Evolutionary conservation across 2,113 vertebrate genomes (phyloP), one percentile per base, ranked within the genome.

Genomic region (Grallaria varia): DNA sequence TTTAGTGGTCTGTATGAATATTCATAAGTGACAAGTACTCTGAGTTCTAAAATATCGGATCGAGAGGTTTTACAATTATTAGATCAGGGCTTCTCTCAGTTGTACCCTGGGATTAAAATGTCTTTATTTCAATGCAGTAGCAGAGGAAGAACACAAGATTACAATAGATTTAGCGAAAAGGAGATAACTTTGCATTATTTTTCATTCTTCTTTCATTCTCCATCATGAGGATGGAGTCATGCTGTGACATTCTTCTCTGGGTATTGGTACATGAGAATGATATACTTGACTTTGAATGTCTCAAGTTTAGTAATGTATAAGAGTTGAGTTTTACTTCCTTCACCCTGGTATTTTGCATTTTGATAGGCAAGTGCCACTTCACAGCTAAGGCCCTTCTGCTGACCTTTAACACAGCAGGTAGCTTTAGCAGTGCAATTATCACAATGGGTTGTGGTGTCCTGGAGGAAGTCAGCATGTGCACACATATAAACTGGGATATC

Each of bases 101-200:
- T 78, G 63, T 87, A 90, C 81, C 50, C 45, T 96, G 94, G 85
- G 93, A 97, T 96, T 97, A 96, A 94, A 97, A 96, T 89, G 90
- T 92, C 96, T 97, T 95, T 96, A 96, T 95, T 98, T 95, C 93
- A 93, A 93, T 79, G 82, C 81, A 87, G 67, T 66, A 96, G 96
- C 77, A 96, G 96, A 97, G 40, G 90, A 97, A 96, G 92, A 97
- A 84, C 91, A 82, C 80, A 95, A 96, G 95, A 98, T 97, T 96
- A 97, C 86, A 97, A 97, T 94, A 96, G 92, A 82, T 97, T 97
- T 97, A 97, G 97, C 91, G 96, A 95, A 97, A 94, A 97, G 96
- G 75, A 94, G 75, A 95, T 97, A 97, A 98, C 97, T 98, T 98
- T 98, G 97, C 98, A 98, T 98, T 98, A 97, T 98, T 98, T 98